Base-by-base conservation (phyloP, 2,888 invertebrate genomes). In the Sarcophaga carnaria region DNA sequence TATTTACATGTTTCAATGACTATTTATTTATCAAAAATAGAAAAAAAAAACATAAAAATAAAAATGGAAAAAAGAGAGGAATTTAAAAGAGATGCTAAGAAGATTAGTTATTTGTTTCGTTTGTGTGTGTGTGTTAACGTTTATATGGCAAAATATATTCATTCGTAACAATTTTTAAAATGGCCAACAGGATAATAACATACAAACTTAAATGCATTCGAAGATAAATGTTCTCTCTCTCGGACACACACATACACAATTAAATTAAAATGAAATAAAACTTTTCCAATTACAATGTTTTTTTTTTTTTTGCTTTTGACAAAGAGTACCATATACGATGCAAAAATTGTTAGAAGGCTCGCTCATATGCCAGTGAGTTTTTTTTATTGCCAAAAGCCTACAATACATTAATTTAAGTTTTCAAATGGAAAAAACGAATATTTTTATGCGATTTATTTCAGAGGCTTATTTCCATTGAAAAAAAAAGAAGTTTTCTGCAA, bases 21-120 rank as follows among this genome's bases (percentile, higher is more conserved):
- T 69, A 69, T 45, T 67, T 67, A 75, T 67, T 62, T 80, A 60
- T 80, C 67, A 60, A 12, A 66, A 60, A 74, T 74, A 63, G 47
- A 80, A 37, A 37, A 10, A 37, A 8, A 37, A 37, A 37, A 37
- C 0, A 37, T 0, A 37, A 0, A 37, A 37, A 14, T 4, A 54
- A 14, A 49, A 14, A 0, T 0, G 8, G 11, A n/a, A 20, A 62
- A 20, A 1, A 20, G 22, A 20, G 0, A 17, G n/a, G 11, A 14
- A 62, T n/a, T 37, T 37, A 37, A 37, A 37, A 62, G 10, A 62
- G 17, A 47, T 69, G 70, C 22, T 62, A 82, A 54, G 37, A 59
- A 70, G 59, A 74, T 80, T 74, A 62, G 5, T 60, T 69, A 67
- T 64, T 69, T 14, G 54, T 54, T 17, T 17, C 17, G 14, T 80